A percentile compares a stretch with the other conserved stretches of the same genome.
Evolutionary conservation across 1,140 invertebrate genomes (phyloP).

Genomic region (Portunus trituberculatus): DNA sequence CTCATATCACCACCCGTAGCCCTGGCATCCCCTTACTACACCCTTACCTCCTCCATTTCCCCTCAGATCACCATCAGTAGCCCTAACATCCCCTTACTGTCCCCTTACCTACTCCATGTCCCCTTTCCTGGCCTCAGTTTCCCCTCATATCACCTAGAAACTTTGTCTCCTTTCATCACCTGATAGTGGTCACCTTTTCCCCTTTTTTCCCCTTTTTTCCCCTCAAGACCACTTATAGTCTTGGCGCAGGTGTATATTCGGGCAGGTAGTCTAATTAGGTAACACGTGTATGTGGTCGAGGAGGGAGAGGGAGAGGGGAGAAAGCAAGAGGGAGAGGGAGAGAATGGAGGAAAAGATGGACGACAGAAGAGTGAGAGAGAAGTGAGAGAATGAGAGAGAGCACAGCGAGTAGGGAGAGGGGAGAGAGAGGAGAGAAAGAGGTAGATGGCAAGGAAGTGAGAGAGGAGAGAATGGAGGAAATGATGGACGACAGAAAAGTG

Average conservation of each 20-base stretch:
- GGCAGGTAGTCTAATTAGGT: neutral
- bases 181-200: neutral
- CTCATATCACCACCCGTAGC: neutral
- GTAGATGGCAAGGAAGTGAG: no score
- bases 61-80: neutral
- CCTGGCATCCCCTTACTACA: no score
- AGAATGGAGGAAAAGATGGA: neutral
- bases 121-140: neutral
- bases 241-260: neutral
- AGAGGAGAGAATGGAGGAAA: neutral
- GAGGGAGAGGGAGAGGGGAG: neutral
- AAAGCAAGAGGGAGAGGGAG: neutral
- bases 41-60: neutral
- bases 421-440: no score
- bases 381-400: neutral
- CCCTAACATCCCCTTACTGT: no score
- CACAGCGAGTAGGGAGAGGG: no score
- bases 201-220: neutral
- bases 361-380: neutral
- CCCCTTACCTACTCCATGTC: neutral
- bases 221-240: neutral
- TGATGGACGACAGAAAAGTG: neutral
- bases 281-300: neutral
- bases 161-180: no score
- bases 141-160: neutral